Base-by-base conservation (phyloP, 2,113 vertebrate genomes). In the Tricholaema leucomelas region DNA sequence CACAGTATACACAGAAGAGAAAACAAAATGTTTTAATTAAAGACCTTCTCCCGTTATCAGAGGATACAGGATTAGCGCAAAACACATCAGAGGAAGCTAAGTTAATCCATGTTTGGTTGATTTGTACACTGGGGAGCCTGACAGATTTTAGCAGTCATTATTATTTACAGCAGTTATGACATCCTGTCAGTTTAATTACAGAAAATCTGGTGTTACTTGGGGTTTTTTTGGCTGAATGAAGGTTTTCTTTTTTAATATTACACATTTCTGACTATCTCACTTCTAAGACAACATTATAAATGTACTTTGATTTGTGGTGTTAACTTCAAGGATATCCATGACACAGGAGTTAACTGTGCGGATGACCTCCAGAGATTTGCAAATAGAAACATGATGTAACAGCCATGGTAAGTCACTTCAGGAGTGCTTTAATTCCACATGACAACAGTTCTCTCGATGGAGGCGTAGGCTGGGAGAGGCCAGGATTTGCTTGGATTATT, bases 81-180 rank as follows among this genome's bases (percentile, higher is more conserved):
- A 82, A 80, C 85, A 92, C 95, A 94, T 91, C 91, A 91, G 88
- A 93, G 74, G 56, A 83, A 94, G 82, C 65, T 33, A 67, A 67
- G 77, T 78, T 93, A 96, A 93, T 95, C 92, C 78, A 25, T 72
- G 65, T 89, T 86, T 88, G 30, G 60, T 82, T 93, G 73, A 88
- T 95, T 77, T 59, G 60, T 67, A 88, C 85, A 69, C 86, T 59
- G 25, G 89, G 76, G 77, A 94, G 82, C 15, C 48, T 38, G 69
- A 86, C 79, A 93, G 55, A 93, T 92, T 93, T 92, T 88, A 94
- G 81, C 85, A 95, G 71, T 85, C 77, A 77, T 17, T 91, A 76
- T 85, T 93, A 92, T 88, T 96, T 96, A 88, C 55, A 90, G 89
- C 83, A 94, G 52, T 14, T 89, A 69, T 38, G 91, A 77, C 40